Evolutionary conservation across 30 jellyfish, hydroid and myxozoan species (phyloP), one percentile per base, ranked within the genome.

Genomic region (Pseudorhiza aurosa): DNA sequence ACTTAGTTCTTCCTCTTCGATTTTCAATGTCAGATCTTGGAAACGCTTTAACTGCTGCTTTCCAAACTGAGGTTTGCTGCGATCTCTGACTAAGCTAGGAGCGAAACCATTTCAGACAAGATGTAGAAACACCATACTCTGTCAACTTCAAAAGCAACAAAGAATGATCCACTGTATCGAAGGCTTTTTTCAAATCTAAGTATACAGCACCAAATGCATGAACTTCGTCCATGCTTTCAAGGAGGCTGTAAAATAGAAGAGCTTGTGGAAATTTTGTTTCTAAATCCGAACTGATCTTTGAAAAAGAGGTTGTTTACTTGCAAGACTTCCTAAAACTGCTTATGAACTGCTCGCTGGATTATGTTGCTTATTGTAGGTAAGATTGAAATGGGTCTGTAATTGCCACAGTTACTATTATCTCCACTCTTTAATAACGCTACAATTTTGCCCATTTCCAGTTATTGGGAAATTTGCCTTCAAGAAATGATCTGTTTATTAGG

Each of bases 61-160:
- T n/a, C n/a, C n/a, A n/a, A n/a, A n/a, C n/a, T n/a, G n/a, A n/a
- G n/a, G n/a, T n/a, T n/a, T 51, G 56, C 87, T 51, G 87, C 58
- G 82, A 26, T 51, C 82, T 73, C 82, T 73, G 87, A 73, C 87
- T 70, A 70, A 70, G 84, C 27, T 45, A 53, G 85, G 85, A 46
- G 76, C 75, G 75, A 72, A 72, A 72, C 77, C 85, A 46, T 46
- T 46, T 46, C 60, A 46, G 60, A 46, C 12, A 12, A 46, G 60
- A 24, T 46, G 15, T 56, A 68, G 83, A 68, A 68, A 68, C 24
- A 42, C 83, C 83, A 68, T 39, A 68, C 83, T 15, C 73, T 42
- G 83, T 35, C 40, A 68, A 42, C 60, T 46, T 46, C 19, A 17
- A 35, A 68, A 68, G 83, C 83, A 68, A 68, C 83, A 68, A 39